A percentile compares a stretch with the other conserved stretches of the same genome.
phyloP scores from a whole-genome alignment of 92 coral and sea anemone species.

The Diadumene lineata region DNA sequence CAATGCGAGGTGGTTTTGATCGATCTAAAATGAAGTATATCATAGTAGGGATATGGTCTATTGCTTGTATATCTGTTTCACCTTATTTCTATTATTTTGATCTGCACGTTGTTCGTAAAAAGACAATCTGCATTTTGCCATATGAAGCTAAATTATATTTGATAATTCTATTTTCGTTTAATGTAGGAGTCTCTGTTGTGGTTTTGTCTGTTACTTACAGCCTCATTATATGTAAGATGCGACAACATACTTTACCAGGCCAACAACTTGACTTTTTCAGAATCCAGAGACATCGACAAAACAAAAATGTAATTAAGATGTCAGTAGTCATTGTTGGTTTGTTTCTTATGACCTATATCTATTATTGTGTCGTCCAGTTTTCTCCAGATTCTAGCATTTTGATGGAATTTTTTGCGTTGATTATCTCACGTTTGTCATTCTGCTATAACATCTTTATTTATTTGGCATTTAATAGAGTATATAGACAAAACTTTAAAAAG shows the following conservation, averaged over 20 bases:
- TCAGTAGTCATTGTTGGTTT: slow-evolving; percentile 1
- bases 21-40: slow-evolving; percentile 13
- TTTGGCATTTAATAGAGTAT: slow-evolving; percentile 1
- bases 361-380: not conserved
- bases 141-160: not conserved
- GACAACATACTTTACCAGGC: slow-evolving; percentile 1
- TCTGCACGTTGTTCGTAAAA: too few species aligned
- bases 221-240: not conserved
- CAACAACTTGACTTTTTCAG: not conserved
- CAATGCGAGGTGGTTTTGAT: slow-evolving; percentile 10
- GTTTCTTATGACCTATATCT: not conserved
- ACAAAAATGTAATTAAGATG: not conserved
- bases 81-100: not conserved
- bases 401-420: not conserved
- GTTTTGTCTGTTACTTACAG: not conserved
- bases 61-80: not conserved
- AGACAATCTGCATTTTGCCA: not conserved
- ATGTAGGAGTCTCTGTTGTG: not conserved
- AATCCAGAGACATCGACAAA: not conserved
- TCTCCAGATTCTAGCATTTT: too few species aligned
- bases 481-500: slow-evolving; percentile 1
- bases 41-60: slow-evolving; percentile 16
- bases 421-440: not conserved
- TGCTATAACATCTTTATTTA: slow-evolving; percentile 3
- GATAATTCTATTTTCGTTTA: not conserved